Base-by-base conservation (phyloP, 2,113 vertebrate species). In the Lophotis ruficrista region DNA sequence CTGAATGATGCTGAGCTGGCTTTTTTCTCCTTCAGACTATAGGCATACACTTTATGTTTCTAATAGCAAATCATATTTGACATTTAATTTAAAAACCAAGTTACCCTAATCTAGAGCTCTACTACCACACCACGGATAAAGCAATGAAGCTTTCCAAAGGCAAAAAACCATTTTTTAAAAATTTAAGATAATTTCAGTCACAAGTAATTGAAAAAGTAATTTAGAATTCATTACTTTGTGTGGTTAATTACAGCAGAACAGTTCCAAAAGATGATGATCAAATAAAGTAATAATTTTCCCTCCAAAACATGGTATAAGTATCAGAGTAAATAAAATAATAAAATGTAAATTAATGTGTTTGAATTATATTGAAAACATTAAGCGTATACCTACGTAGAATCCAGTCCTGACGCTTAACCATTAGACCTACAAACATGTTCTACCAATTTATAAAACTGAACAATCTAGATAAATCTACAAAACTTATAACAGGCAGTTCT, bases 51-150 rank as follows among this genome's bases (percentile, higher is more conserved):
- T 97, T 97, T 91, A 89, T 17, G 21, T 97, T 97, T 95, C 95
- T 66, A 92, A 79, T 75, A 94, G 68, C 54, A 98, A 98, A 97
- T 98, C 95, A 94, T 94, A 97, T 94, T 88, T 98, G 97, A 98
- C 97, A 96, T 94, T 93, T 95, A 96, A 98, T 98, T 98, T 97
- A 89, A 97, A 97, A 98, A 96, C 60, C 82, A 97, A 97, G 86
- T 97, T 98, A 91, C 92, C 86, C 90, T 97, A 96, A 98, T 97
- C 90, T 96, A 94, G 91, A 96, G 88, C 90, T 97, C 70, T 93
- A 85, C 94, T 93, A 84, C 37, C 94, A 96, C 58, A 96, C 51
- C 77, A 94, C 56, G 19, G 86, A 97, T 92, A 96, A 96, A 97
- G 83, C 82, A 97, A 94, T 71, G 81, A 97, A 97, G 80, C 81